A percentile compares a stretch with the other conserved stretches of the same genome.
These are phyloP conservation scores for Acrocephalus arundinaceus DNA, from an alignment of 2,113 vertebrate genomes.

Conservation along the genomic window DNA sequence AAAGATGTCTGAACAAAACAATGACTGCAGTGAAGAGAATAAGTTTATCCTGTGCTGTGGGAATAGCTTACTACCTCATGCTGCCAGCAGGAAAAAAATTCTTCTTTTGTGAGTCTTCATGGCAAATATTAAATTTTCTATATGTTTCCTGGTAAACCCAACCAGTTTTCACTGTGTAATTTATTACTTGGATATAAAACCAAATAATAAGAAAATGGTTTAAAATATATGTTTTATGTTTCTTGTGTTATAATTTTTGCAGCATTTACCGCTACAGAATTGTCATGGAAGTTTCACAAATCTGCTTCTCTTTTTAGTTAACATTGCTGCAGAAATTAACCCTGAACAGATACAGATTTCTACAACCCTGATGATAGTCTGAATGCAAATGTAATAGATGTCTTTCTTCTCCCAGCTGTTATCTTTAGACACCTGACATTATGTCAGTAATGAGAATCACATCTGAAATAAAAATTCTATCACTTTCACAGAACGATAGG, in stretches of 20 bases:
- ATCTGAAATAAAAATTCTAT: conserved; percentile 16
- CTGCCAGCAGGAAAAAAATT: not conserved
- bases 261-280: not conserved
- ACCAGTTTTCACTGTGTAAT: not conserved
- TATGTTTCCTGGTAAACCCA: not conserved
- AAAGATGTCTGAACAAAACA: not conserved
- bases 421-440: conserved; percentile 38
- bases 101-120: not conserved
- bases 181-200: conserved; percentile 13
- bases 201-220: conserved; percentile 13
- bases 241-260: conserved; percentile 38
- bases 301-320: conserved; percentile 14
- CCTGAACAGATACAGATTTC: conserved; percentile 13
- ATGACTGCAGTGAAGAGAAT: not conserved
- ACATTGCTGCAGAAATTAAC: conserved; percentile 26
- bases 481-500: not conserved
- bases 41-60: not conserved
- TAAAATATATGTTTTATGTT: conserved; percentile 1
- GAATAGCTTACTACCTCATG: not conserved
- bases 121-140: not conserved
- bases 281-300: conserved; percentile 43
- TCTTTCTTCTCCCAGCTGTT: conserved; percentile 43
- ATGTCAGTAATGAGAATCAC: conserved; percentile 37
- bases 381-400: conserved; percentile 49
- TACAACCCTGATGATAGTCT: not conserved